Percentiles rank a stretch among this genome's conserved stretches.
Conservation (phyloP, 2,888 invertebrate genomes). For the Lithophane ornitopus region DNA sequence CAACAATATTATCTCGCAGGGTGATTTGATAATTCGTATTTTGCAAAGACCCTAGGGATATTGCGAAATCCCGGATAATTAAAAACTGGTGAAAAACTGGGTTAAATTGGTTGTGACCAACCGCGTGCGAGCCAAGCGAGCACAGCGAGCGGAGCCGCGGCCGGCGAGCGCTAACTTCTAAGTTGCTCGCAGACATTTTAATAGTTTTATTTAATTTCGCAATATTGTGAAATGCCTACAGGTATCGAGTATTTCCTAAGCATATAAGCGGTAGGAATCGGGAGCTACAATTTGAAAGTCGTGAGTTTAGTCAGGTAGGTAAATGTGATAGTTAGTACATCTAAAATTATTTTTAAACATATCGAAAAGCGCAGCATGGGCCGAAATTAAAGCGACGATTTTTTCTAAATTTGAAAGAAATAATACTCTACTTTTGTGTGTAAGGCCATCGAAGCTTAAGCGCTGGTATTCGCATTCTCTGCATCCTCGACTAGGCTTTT, state of each 20-base stretch:
- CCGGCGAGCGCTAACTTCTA: no score
- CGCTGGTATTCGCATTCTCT: constrained; percentile 10
- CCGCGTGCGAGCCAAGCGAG: no score
- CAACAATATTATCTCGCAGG: not conserved
- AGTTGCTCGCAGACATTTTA: no score
- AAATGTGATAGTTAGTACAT: not conserved
- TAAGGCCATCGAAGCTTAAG: not conserved
- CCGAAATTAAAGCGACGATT: not conserved
- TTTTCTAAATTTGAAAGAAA: not conserved
- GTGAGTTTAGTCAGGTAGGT: not conserved
- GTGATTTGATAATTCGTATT: no score
- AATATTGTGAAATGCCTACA: not conserved
- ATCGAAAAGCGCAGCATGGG: not conserved
- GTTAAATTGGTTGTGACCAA: no score
- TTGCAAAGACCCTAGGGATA: no score
- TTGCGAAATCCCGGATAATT: no score
- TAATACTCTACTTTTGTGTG: not conserved
- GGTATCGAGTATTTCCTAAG: not conserved
- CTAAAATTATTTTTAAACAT: not conserved
- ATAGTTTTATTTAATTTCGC: not conserved
- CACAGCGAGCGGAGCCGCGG: no score
- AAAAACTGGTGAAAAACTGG: no score
- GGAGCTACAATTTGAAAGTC: not conserved
- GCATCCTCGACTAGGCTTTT: not conserved
- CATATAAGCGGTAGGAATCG: not conserved